A percentile compares a stretch with the other conserved stretches of the same genome.
Evolutionary conservation across 2,797 vertebrate species (phyloP).

Genomic region (Rhinoraja longicauda): DNA sequence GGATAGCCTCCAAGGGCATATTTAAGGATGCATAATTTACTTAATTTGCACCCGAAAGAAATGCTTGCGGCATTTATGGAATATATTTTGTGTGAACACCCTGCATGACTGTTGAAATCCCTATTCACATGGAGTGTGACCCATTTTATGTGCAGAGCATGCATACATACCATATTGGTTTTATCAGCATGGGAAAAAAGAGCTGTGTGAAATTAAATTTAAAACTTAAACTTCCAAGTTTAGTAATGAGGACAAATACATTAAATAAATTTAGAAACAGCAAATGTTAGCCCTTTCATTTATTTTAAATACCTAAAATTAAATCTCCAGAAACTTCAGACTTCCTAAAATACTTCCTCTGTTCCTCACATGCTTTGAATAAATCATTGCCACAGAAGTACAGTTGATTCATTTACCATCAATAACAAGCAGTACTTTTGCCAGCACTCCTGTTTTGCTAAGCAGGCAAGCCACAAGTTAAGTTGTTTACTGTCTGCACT

Average conservation of each 20-base stretch:
- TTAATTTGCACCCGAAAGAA: not conserved
- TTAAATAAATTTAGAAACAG: not conserved
- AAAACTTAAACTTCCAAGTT: not conserved
- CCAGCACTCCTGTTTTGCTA: not conserved
- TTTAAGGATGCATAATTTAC: not conserved
- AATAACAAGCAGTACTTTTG: not conserved
- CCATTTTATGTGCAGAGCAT: not conserved
- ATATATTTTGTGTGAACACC: not conserved
- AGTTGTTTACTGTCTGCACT: conserved; percentile 28
- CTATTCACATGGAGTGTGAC: not conserved
- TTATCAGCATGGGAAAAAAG: not conserved
- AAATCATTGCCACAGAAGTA: conserved; percentile 5
- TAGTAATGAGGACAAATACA: not conserved
- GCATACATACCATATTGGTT: not conserved
- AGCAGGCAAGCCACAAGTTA: conserved; percentile 22
- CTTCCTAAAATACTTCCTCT: not conserved
- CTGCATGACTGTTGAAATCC: not conserved
- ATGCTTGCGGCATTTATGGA: not conserved
- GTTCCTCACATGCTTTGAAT: conserved; percentile 11
- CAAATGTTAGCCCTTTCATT: not conserved
- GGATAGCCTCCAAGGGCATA: not conserved
- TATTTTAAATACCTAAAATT: not conserved
- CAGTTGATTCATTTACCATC: conserved; percentile 27
- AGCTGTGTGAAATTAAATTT: not conserved
- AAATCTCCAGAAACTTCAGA: not conserved